A percentile compares a stretch with the other conserved stretches of the same genome.
Conservation (phyloP, 2,797 vertebrate genomes). For the Furcifer pardalis region DNA sequence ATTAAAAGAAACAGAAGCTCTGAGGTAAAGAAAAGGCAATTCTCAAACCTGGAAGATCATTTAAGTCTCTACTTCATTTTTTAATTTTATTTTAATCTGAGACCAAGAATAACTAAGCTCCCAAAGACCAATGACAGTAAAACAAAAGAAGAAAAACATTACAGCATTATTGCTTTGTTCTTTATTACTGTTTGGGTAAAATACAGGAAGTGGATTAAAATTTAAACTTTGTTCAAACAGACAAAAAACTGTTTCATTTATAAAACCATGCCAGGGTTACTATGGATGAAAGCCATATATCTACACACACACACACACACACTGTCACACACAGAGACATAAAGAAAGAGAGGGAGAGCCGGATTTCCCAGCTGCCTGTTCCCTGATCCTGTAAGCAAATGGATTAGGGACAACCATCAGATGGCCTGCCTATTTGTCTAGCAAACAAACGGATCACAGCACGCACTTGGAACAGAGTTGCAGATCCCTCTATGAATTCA, state of each 20-base stretch:
- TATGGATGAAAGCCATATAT: constrained; percentile 37
- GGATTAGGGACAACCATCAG: not conserved
- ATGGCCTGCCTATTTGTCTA: not conserved
- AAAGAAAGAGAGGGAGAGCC: not conserved
- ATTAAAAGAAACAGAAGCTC: not conserved
- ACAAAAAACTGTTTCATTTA: constrained; percentile 49
- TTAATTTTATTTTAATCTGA: not conserved
- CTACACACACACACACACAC: constrained; percentile 1
- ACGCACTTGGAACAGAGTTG: not conserved
- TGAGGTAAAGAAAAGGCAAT: not conserved
- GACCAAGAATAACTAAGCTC: not conserved
- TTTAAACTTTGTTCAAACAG: constrained; percentile 52
- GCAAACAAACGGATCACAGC: not conserved
- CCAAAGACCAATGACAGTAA: not conserved
- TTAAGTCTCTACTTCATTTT: not conserved
- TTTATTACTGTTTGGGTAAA: constrained; percentile 6
- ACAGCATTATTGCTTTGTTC: not conserved
- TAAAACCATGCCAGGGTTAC: constrained; percentile 32
- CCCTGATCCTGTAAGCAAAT: constrained; percentile 1
- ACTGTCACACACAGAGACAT: not conserved
- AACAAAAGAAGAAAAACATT: not conserved
- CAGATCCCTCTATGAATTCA: not conserved
- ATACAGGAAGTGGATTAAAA: constrained; percentile 10
- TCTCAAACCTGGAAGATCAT: not conserved
- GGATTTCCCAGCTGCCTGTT: constrained; percentile 3